Percentiles rank a stretch among this genome's conserved stretches.
phyloP scores from a whole-genome alignment of 2,888 invertebrate genomes.

The Drosophila birchii region DNA sequence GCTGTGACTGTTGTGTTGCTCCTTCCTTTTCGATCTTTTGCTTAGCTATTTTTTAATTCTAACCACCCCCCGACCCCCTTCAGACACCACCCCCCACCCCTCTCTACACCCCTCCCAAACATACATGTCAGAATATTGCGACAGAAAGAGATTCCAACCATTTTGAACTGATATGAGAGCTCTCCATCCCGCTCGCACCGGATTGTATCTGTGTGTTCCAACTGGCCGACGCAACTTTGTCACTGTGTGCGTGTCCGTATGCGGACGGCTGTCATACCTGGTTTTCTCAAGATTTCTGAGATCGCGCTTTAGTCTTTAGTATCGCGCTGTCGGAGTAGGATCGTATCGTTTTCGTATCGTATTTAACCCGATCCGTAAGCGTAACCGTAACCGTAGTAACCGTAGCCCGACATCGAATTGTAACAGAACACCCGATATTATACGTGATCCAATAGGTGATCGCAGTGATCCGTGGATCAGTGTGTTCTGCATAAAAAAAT shows the following conservation, averaged over 20 bases:
- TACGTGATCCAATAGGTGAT: conserved; percentile 11
- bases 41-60: conserved; percentile 31
- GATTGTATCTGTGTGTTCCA: conserved; percentile 51
- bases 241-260: conserved; percentile 39
- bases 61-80: not conserved
- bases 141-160: conserved; percentile 75
- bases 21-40: conserved; percentile 36
- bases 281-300: conserved; percentile 27
- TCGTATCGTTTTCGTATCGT: conserved; percentile 80
- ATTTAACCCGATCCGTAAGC: conserved; percentile 30
- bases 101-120: not conserved
- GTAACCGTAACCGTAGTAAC: conserved; percentile 11
- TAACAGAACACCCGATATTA: conserved; percentile 29
- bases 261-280: conserved; percentile 42
- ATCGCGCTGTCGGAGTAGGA: conserved; percentile 84
- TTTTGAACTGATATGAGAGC: conserved; percentile 71
- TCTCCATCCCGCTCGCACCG: conserved; percentile 9
- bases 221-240: conserved; percentile 62
- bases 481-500: conserved; percentile 5
- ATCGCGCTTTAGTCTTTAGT: conserved; percentile 82
- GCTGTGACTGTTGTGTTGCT: conserved; percentile 40
- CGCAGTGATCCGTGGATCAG: conserved; percentile 17
- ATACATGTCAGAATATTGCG: conserved; percentile 68
- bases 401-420: conserved; percentile 25
- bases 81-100: not conserved